Evolutionary conservation across 2,113 vertebrate genomes (phyloP).

Genomic region (Mobula birostris): DNA sequence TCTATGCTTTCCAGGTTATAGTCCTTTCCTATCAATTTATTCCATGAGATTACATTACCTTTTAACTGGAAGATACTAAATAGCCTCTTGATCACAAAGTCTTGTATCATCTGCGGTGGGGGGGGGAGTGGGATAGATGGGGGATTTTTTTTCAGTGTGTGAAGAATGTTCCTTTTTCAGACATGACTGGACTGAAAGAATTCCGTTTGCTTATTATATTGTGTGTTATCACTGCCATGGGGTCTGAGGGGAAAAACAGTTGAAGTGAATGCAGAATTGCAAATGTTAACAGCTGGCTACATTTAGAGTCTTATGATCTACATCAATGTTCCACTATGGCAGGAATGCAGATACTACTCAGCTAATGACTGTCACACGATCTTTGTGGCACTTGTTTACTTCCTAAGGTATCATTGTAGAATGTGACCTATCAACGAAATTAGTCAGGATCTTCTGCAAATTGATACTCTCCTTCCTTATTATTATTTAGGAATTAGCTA

Average conservation of each 20-base stretch:
- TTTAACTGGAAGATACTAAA: background rate
- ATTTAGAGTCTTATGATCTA: slow-evolving; percentile 1
- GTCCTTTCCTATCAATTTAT: background rate
- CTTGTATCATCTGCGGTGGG: background rate
- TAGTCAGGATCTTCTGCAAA: background rate
- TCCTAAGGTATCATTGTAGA: background rate
- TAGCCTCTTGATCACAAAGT: background rate
- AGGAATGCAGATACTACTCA: slow-evolving; percentile 6
- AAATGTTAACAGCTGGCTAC: slow-evolving; percentile 30
- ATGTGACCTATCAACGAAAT: slow-evolving; percentile 21
- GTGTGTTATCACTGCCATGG: slow-evolving; percentile 3
- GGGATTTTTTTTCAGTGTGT: background rate
- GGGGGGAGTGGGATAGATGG: too few relatives aligned
- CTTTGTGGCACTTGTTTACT: background rate
- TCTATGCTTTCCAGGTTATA: background rate
- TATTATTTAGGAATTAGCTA: background rate
- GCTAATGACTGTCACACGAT: slow-evolving; percentile 10
- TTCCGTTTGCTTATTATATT: slow-evolving; percentile 12
- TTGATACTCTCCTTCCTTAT: background rate
- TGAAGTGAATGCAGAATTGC: background rate
- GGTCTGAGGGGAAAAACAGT: background rate
- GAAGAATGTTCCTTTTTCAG: background rate
- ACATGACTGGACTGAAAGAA: background rate
- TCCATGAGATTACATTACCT: background rate
- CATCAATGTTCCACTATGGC: background rate